Base-by-base conservation (phyloP, 2,113 vertebrate genomes). In the Scytalopus superciliaris region DNA sequence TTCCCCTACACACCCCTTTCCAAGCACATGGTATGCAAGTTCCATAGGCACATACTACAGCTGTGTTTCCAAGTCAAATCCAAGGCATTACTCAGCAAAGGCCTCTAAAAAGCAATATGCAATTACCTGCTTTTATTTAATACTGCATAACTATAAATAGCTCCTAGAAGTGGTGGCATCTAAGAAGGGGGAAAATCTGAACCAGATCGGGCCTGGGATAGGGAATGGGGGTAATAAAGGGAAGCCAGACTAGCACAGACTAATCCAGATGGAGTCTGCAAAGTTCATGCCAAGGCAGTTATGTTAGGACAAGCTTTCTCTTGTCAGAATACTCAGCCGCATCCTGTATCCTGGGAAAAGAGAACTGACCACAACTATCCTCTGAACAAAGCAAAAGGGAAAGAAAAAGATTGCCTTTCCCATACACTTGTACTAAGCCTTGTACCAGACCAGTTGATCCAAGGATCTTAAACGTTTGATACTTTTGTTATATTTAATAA, bases 151-250 rank as follows among this genome's bases (percentile, higher is more conserved):
- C 7, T 37, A 52, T 6, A 60, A 82, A 50, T 1, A 87, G 33
- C 4, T 12, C 33, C 40, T 73, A 91, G 30, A 67, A 79, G 45
- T 10, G 8, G 22, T 2, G 1, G 13, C 12, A 74, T 37, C 79
- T 57, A 40, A 0, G 0, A 49, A 6, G 15, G 21, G 42, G 17
- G 25, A 22, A 8, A 56, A 42, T 6, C 16, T 19, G 47, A 14
- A 49, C 35, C 25, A 35, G 24, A 31, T 25, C 9, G 9, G 0
- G 0, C 35, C 10, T 0, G 1, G 19, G 70, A 72, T 31, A 40
- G 4, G 10, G 57, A 64, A 35, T 14, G 12, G 11, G 16, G 8
- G 9, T 12, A 23, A 10, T n/a, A 59, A 59, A 28, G 37, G 37
- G 24, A 39, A 86, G 23, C n/a, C 39, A 64, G 49, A 55, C 25